Base-by-base conservation (phyloP, 2,888 invertebrate genomes). In the Ommatoiulus sabulosus region DNA sequence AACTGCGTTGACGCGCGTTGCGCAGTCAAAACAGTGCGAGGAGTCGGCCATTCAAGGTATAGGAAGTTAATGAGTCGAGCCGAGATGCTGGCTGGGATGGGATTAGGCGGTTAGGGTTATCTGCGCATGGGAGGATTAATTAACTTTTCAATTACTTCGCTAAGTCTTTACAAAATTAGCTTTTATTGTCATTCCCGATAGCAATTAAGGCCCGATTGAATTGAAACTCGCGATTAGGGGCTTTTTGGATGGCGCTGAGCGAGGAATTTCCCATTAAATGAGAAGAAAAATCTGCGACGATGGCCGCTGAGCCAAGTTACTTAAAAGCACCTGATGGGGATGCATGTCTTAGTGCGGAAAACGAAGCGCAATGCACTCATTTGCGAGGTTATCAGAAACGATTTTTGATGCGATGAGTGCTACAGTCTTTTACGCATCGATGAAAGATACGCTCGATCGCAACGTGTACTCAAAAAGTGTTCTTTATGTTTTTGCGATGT, bases 141-240 rank as follows among this genome's bases (percentile, higher is more conserved):
- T 80, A 80, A 80, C 80, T 80, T 80, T 80, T 80, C 80, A 80
- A 80, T 80, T 80, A 80, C 80, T 80, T 35, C 80, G 35, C 80
- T 35, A 80, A 80, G 80, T 80, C 80, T 80, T 80, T 80, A 43
- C 80, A 80, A 80, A 80, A 80, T 80, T 80, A 80, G 80, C 80
- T 80, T 80, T 80, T 35, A 80, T 80, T 80, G 80, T 80, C 80
- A 24, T 35, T 80, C 80, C 80, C 80, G 80, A 80, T 80, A 35
- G 80, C 80, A 80, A 80, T 80, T 80, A 80, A 80, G 80, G 80
- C 35, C 35, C 80, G 80, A 80, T 80, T 80, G 80, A 80, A 80
- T 80, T 43, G 80, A 80, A 80, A 35, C 35, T 35, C 35, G 15
- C 80, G 80, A 80, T 80, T 80, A 80, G 80, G 80, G 35, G 80